Percentiles rank a stretch among this genome's conserved stretches.
phyloP scores from a whole-genome alignment of 2,888 invertebrate species.

The Leptarthrus brevirostris region DNA sequence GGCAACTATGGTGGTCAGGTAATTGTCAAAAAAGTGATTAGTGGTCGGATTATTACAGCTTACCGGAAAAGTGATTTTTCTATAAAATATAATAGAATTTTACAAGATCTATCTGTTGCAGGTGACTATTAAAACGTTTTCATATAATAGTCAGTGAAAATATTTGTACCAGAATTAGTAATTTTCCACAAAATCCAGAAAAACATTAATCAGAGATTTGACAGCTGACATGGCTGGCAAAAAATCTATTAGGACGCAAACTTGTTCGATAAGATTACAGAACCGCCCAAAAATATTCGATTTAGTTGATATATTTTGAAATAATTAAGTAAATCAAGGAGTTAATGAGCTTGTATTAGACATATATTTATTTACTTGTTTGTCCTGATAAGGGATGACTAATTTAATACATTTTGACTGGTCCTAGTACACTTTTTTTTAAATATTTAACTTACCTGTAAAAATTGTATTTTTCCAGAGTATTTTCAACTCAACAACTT shows the following conservation, averaged over 20 bases:
- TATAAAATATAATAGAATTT: background rate
- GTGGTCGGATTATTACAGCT: background rate
- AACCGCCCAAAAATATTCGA: constrained; percentile 17
- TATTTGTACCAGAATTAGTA: too few species aligned
- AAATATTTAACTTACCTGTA: too few species aligned
- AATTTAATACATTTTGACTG: too few species aligned
- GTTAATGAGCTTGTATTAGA: too few species aligned
- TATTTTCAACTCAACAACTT: too few species aligned
- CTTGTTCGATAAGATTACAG: background rate
- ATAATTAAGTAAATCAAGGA: background rate
- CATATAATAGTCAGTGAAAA: background rate
- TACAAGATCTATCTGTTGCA: background rate
- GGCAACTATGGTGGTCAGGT: background rate
- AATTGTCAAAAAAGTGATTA: background rate
- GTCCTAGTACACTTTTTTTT: too few species aligned
- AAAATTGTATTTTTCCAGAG: too few species aligned
- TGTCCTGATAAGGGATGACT: too few species aligned
- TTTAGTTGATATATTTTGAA: background rate
- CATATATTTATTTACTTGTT: too few species aligned
- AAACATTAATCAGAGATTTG: constrained; percentile 24
- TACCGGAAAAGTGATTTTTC: too few species aligned
- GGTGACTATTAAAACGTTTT: background rate
- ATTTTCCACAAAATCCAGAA: background rate
- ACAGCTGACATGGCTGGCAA: constrained; percentile 29
- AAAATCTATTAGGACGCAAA: background rate